phyloP scores from a whole-genome alignment of 2,113 vertebrate genomes.

The Bucco capensis region DNA sequence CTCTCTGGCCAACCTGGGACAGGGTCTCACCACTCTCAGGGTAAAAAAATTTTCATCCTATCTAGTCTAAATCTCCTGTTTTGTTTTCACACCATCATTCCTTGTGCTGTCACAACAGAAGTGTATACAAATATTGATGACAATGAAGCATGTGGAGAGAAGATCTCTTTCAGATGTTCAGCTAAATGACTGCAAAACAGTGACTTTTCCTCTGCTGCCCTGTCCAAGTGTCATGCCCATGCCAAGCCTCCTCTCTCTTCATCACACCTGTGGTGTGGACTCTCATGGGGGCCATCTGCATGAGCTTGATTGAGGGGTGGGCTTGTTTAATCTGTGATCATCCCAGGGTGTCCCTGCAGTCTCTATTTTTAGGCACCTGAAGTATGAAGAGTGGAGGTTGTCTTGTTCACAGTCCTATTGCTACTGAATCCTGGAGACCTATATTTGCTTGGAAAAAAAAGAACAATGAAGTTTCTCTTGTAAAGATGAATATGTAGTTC shows the following conservation, averaged over 20 bases:
- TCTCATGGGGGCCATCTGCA: rapidly evolving
- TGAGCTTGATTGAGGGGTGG: background rate
- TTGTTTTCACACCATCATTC: background rate
- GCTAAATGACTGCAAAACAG: background rate
- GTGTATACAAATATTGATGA: rapidly evolving
- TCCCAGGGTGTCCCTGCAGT: background rate
- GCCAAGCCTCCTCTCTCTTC: too few species aligned
- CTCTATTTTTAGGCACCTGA: rapidly evolving
- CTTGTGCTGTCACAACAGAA: background rate
- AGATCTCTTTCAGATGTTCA: rapidly evolving
- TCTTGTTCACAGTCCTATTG: background rate
- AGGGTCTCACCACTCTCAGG: background rate
- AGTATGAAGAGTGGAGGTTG: rapidly evolving
- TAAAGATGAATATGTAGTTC: background rate
- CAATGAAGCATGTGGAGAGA: rapidly evolving
- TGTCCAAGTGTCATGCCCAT: rapidly evolving
- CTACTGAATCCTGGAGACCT: rapidly evolving
- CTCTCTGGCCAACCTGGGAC: background rate
- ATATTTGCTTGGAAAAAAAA: background rate
- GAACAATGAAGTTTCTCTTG: background rate
- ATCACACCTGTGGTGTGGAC: rapidly evolving
- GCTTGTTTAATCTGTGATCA: background rate
- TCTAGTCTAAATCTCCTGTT: background rate
- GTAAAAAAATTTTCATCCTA: background rate
- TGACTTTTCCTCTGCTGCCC: background rate